A percentile compares a stretch with the other conserved stretches of the same genome.
phyloP scores from a whole-genome alignment of 2,113 vertebrate species.

The Toxotes chatareus region DNA sequence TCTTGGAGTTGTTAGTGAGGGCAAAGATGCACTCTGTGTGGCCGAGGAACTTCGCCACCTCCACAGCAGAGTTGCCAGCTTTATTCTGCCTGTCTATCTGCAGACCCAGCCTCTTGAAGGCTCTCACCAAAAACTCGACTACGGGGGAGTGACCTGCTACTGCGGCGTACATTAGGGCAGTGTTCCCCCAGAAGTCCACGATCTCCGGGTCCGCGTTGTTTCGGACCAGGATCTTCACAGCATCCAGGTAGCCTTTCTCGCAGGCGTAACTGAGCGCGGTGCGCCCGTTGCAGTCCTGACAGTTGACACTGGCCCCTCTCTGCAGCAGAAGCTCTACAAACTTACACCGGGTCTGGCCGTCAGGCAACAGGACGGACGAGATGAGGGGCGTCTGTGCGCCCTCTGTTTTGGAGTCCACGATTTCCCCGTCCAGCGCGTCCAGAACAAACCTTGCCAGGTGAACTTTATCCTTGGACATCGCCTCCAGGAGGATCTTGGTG shows the following conservation, averaged over 20 bases:
- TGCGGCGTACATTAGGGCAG: conserved; percentile 77
- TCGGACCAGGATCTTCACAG: conserved; percentile 79
- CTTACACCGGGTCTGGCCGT: conserved; percentile 62
- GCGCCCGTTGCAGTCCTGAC: conserved; percentile 73
- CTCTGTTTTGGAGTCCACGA: conserved; percentile 77
- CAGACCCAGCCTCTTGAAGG: conserved; percentile 84
- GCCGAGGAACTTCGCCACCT: conserved; percentile 81
- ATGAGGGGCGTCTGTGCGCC: conserved; percentile 81
- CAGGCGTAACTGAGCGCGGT: conserved; percentile 82
- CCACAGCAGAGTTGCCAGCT: conserved; percentile 80
- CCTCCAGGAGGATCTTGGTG: conserved; percentile 79
- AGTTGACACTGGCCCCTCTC: conserved; percentile 78
- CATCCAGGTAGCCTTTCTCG: conserved; percentile 79
- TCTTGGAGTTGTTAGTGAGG: conserved; percentile 64
- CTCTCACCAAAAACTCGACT: conserved; percentile 81
- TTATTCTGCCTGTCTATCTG: conserved; percentile 81
- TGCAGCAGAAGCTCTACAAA: conserved; percentile 81
- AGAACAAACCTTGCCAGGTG: conserved; percentile 82
- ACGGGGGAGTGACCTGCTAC: conserved; percentile 73
- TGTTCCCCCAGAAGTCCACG: conserved; percentile 81
- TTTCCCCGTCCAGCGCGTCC: conserved; percentile 82
- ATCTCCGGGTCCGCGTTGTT: conserved; percentile 81
- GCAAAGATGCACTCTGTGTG: conserved; percentile 78
- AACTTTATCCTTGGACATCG: conserved; percentile 82
- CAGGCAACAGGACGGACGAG: conserved; percentile 74